Evolutionary conservation across 2,888 invertebrate species (phyloP), one percentile per base, ranked within the genome.

Genomic region (Drosophila testacea): DNA sequence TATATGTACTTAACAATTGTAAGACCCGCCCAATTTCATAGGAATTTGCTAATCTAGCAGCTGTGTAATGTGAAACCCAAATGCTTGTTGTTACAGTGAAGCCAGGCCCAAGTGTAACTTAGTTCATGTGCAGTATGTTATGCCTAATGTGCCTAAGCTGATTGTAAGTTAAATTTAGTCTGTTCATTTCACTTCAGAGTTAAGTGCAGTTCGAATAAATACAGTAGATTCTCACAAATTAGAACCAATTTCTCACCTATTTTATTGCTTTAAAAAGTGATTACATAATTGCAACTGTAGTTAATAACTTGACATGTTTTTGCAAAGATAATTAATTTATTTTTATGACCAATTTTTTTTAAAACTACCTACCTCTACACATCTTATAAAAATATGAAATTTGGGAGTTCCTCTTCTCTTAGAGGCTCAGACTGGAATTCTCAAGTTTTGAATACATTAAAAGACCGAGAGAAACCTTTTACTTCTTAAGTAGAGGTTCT

Each of bases 1-100:
- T 1, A 22, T 22, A 16, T 38, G 28, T 54, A 54, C 54, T 54
- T 54, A 54, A 42, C 16, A 30, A 22, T 34, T 16, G 16, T 7
- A 34, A 11, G 10, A 9, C 13, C n/a, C 22, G 11, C 42, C 38
- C 22, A 22, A 34, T 48, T 52, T 66, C 50, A 30, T 16, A 1
- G 27, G 39, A 66, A 48, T 28, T 16, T 10, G 1, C 10, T 7
- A 16, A 22, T 10, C 16, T 48, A 5, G 11, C 48, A 48, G 4
- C 32, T 48, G 32, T 48, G 48, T 22, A 11, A 48, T 22, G 11
- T 32, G 1, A 34, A 16, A 16, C 16, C 16, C 10, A 16, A 46
- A 11, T 7, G 38, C 13, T 16, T 44, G 34, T 7, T 30, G 1
- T 9, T 22, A 13, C 9, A 28, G 30, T 52, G 28, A 62, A 51